Evolutionary conservation across 1,140 invertebrate genomes (phyloP).

Genomic region (Cyphomyrmex costatus): DNA sequence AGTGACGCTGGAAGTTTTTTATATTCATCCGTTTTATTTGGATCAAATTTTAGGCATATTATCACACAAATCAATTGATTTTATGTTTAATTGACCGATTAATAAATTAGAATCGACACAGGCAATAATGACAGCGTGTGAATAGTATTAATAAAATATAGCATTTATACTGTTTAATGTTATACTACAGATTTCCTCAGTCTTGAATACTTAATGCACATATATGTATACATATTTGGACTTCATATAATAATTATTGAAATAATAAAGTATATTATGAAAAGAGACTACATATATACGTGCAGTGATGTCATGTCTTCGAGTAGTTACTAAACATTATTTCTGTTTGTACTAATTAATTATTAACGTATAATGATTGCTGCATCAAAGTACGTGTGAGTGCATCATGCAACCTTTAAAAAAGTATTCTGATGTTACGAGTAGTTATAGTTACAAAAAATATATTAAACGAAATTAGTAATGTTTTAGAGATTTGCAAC

Average conservation of each 20-base stretch:
- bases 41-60: background rate
- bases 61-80: background rate
- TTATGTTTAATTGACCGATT: background rate
- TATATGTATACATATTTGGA: background rate
- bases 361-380: conserved; percentile 34
- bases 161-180: background rate
- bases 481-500: background rate
- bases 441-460: background rate
- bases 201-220: background rate
- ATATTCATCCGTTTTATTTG: background rate
- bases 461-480: background rate
- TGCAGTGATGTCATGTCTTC: background rate
- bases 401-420: conserved; percentile 24
- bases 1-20: background rate
- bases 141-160: background rate
- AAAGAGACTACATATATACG: background rate
- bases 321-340: background rate
- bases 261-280: background rate
- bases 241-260: background rate
- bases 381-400: conserved; percentile 8
- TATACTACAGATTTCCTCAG: background rate
- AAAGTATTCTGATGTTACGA: background rate
- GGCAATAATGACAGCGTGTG: background rate
- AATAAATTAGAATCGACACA: background rate
- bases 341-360: conserved; percentile 30